Base-by-base conservation (phyloP, 2,888 invertebrate species). In the Parnassius glacialis region DNA sequence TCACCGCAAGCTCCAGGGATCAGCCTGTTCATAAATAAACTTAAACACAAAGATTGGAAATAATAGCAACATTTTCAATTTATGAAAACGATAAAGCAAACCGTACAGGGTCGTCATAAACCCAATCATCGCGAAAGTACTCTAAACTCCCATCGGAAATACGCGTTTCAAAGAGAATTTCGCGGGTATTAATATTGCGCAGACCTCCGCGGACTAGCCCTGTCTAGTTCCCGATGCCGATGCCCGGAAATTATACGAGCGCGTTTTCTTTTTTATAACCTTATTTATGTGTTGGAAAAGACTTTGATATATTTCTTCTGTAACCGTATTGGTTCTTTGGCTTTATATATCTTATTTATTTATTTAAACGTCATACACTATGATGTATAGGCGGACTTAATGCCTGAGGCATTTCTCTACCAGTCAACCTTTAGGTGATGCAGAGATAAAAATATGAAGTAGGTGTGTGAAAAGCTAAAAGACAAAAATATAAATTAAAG, bases 121-220 rank as follows among this genome's bases (percentile, higher is more conserved):
- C 16, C 52, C 56, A 61, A 56, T 61, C 44, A 61, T 51, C 56
- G 16, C 16, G n/a, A 9, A 52, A 52, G 52, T 61, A 56, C 43
- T 51, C 41, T 52, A 43, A 12, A 44, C 52, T 61, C 61, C 56
- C 45, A 41, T 45, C 52, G 55, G 56, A 61, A 61, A 61, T 61
- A 45, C 45, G 55, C 45, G 41, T 43, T 59, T 56, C 50, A 61
- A 61, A 56, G 56, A 56, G 56, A 57, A 56, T 57, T 61, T 61
- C 52, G 11, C 57, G 52, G 20, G 45, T 16, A n/a, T 56, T 61
- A 61, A 56, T 57, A 47, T 61, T 25, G 56, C 47, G 44, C 44
- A 25, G 61, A 44, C 51, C 50, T 60, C n/a, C 48, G 5, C 51
- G 60, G 60, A 60, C 50, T 25, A 54, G 50, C 51, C 48, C 34